Evolutionary conservation across 1,140 invertebrate genomes (phyloP).

Genomic region (Cepaea nemoralis): DNA sequence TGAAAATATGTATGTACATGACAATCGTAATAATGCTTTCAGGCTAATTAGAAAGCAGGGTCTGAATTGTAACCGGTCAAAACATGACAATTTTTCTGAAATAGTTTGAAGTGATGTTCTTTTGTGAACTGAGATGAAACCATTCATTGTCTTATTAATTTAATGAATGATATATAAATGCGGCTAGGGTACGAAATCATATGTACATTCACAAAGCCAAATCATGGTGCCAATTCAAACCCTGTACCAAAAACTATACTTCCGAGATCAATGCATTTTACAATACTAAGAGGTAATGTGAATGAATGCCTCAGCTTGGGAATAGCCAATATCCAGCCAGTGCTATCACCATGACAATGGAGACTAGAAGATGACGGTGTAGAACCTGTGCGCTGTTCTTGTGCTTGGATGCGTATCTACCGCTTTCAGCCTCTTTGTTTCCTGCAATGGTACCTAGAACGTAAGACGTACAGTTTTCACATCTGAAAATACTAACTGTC

Average conservation of each 20-base stretch:
- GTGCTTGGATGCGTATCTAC: neutral
- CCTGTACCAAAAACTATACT: neutral
- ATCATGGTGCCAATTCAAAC: neutral
- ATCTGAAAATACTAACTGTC: neutral
- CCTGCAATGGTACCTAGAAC: neutral
- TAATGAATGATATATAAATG: no score
- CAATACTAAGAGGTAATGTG: neutral
- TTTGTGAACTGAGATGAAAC: no score
- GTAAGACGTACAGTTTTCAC: neutral
- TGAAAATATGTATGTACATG: neutral
- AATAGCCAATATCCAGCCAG: neutral
- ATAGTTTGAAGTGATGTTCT: no score
- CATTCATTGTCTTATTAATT: no score
- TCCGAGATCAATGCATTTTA: neutral
- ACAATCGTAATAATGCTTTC: neutral
- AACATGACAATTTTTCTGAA: no score
- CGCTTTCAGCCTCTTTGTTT: neutral
- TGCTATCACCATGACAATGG: neutral
- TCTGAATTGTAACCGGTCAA: no score
- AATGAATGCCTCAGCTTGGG: neutral
- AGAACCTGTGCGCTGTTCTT: neutral
- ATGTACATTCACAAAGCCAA: neutral
- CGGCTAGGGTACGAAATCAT: no score
- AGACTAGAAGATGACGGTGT: slow-evolving; percentile 14
- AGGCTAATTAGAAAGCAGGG: no score